Percentiles rank a stretch among this genome's conserved stretches.
phyloP scores from a whole-genome alignment of 2,888 invertebrate genomes.

The Trachelus iudaicus region DNA sequence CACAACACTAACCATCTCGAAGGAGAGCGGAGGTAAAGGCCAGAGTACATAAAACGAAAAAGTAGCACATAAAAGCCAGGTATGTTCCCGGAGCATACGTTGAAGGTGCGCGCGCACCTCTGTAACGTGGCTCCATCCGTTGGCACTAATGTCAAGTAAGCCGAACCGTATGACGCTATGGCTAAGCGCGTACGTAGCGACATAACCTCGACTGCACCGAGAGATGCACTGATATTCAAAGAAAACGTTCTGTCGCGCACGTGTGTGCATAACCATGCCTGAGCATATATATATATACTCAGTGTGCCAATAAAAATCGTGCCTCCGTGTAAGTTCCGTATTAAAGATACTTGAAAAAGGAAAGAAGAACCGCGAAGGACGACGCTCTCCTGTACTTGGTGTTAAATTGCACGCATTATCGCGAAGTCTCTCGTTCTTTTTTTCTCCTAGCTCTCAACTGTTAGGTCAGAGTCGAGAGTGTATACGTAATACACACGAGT shows the following conservation, averaged over 20 bases:
- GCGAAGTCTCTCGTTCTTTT: background rate
- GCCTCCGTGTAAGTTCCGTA: background rate
- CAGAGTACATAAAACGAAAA: too few species aligned
- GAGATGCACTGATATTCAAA: slow-evolving; percentile 20
- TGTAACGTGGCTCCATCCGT: slow-evolving; percentile 13
- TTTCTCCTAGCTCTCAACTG: background rate
- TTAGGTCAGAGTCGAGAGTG: background rate
- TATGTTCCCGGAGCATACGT: too few species aligned
- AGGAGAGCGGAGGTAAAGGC: background rate
- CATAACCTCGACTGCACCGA: slow-evolving; percentile 23
- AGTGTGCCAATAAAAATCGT: background rate
- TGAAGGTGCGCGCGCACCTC: background rate
- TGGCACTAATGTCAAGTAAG: slow-evolving; percentile 28
- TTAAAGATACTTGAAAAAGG: background rate
- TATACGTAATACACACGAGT: background rate
- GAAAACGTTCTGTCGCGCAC: slow-evolving; percentile 15
- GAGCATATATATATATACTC: background rate
- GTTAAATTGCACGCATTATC: background rate
- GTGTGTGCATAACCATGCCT: background rate
- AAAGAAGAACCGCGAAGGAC: background rate
- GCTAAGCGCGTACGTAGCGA: slow-evolving; percentile 19
- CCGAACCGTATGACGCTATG: slow-evolving; percentile 25
- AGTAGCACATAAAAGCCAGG: too few species aligned
- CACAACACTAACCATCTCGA: background rate
- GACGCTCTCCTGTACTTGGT: background rate